Evolutionary conservation across 2,888 invertebrate genomes (phyloP).

Genomic region (Parnassius orleans): DNA sequence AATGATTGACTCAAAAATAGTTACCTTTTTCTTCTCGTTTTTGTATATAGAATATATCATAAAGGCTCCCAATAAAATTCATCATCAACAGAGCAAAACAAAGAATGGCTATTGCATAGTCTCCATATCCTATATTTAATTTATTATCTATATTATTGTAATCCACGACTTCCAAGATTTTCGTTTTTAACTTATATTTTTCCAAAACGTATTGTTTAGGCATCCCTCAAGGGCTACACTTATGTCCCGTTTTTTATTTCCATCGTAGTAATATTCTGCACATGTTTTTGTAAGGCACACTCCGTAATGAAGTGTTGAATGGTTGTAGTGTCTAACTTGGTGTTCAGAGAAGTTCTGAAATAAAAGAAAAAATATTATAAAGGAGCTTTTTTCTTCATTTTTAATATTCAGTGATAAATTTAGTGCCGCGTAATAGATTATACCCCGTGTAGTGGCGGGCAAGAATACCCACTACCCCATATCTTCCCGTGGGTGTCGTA

Average conservation of each 20-base stretch:
- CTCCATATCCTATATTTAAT: constrained; percentile 42
- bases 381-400: no score
- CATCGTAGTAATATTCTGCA: constrained; percentile 27
- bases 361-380: neutral
- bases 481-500: no score
- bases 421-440: no score
- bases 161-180: constrained; percentile 36
- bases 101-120: constrained; percentile 48
- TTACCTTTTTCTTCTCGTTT: constrained; percentile 24
- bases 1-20: constrained; percentile 9
- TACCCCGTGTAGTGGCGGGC: no score
- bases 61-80: constrained; percentile 55
- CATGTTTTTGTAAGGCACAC: constrained; percentile 40
- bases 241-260: constrained; percentile 30
- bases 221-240: constrained; percentile 39
- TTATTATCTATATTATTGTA: constrained; percentile 50
- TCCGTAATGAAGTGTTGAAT: constrained; percentile 37
- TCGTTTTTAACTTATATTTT: constrained; percentile 51
- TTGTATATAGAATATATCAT: constrained; percentile 38
- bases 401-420: no score
- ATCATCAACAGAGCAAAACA: constrained; percentile 49
- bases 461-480: no score
- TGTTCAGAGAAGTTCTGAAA: constrained; percentile 42
- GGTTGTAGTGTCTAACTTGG: constrained; percentile 39
- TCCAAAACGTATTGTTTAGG: constrained; percentile 48